Percentiles rank a stretch among this genome's conserved stretches.
Conservation (phyloP, 2,113 vertebrate species). For the Salvator merianae region DNA sequence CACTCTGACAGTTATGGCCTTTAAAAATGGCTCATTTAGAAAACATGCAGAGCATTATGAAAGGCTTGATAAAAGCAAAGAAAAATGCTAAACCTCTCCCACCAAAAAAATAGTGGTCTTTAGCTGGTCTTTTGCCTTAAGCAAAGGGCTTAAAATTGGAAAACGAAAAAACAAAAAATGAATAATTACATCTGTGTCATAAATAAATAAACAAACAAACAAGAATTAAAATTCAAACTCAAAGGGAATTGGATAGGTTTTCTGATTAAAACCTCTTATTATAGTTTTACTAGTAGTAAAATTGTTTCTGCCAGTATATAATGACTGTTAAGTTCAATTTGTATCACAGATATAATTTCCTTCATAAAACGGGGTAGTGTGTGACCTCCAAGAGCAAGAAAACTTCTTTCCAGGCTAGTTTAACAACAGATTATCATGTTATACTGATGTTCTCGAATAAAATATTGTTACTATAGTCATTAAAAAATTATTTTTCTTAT, state of each 20-base stretch:
- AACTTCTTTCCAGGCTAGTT: neutral
- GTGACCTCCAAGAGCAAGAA: slow-evolving; percentile 23
- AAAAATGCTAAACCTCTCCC: slow-evolving; percentile 45
- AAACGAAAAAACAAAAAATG: slow-evolving; percentile 47
- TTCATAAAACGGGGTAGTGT: slow-evolving; percentile 33
- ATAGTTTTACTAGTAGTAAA: slow-evolving; percentile 55
- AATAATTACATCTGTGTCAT: slow-evolving; percentile 23
- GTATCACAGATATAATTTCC: no score
- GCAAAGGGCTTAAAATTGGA: slow-evolving; percentile 41
- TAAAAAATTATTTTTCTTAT: neutral
- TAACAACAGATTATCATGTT: neutral
- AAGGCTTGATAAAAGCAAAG: slow-evolving; percentile 46
- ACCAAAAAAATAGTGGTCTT: slow-evolving; percentile 39
- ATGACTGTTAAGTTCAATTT: slow-evolving; percentile 50
- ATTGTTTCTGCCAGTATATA: slow-evolving; percentile 41
- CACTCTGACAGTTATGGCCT: slow-evolving; percentile 31
- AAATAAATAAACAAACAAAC: slow-evolving; percentile 9
- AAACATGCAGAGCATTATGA: slow-evolving; percentile 43
- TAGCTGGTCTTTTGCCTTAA: slow-evolving; percentile 42
- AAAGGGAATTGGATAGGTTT: slow-evolving; percentile 16
- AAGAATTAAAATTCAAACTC: neutral
- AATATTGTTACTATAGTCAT: slow-evolving; percentile 40
- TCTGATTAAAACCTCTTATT: slow-evolving; percentile 53
- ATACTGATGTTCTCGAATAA: neutral
- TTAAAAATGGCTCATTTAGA: slow-evolving; percentile 38